Conservation (phyloP, 92 coral and sea anemone genomes). For the Parazoanthus darwini region DNA sequence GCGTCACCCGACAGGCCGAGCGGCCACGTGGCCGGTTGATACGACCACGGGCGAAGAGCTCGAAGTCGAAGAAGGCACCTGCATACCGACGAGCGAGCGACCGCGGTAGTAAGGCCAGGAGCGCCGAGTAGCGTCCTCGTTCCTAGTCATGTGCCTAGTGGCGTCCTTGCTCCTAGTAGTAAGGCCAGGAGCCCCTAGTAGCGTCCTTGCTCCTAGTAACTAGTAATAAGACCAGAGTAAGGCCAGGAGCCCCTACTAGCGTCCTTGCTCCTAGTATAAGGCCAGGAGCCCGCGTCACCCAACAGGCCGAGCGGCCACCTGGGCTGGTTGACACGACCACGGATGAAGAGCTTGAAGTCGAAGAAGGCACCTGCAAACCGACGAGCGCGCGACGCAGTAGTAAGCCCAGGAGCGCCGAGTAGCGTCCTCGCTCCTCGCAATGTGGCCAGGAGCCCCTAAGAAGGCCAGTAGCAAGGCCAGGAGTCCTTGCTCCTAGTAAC, state of each 20-base stretch:
- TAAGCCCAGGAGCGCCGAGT: too few relatives aligned
- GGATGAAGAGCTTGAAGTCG: too few relatives aligned
- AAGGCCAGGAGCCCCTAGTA: too few relatives aligned
- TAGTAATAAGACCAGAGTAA: not conserved
- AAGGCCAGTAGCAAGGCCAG: too few relatives aligned
- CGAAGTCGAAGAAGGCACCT: not conserved
- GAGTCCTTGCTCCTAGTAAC: too few relatives aligned
- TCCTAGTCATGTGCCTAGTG: not conserved
- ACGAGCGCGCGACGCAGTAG: too few relatives aligned
- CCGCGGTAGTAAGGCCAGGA: not conserved
- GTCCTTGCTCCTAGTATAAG: not conserved
- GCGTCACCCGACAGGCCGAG: too few relatives aligned
- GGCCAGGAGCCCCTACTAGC: slow-evolving; percentile 8
- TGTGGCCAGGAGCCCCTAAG: too few relatives aligned
- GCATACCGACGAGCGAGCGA: not conserved
- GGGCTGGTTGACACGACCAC: not conserved
- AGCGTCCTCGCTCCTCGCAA: too few relatives aligned
- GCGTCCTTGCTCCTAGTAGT: not conserved
- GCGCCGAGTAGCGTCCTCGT: not conserved
- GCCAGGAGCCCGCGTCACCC: slow-evolving; percentile 13
- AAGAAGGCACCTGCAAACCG: too few relatives aligned
- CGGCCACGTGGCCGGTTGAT: too few relatives aligned
- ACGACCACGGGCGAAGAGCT: not conserved
- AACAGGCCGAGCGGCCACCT: not conserved
- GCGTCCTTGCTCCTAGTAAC: not conserved